Evolutionary conservation across 2,888 invertebrate species (phyloP).

Genomic region (Apomyelois bistriatella): DNA sequence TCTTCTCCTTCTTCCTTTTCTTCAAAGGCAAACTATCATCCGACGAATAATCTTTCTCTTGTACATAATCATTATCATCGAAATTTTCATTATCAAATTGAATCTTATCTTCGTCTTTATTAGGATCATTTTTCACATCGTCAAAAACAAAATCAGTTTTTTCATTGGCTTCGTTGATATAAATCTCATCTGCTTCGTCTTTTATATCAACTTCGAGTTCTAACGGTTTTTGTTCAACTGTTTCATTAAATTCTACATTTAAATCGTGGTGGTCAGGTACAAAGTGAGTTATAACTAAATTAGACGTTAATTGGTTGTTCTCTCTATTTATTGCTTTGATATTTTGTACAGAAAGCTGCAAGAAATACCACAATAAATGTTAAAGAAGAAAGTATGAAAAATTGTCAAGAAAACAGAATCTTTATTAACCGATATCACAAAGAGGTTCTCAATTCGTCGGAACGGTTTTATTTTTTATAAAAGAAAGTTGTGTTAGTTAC

Average conservation of each 20-base stretch:
- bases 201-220: not conserved
- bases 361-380: conserved; percentile 16
- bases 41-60: conserved; percentile 36
- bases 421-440: too few relatives aligned
- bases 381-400: too few relatives aligned
- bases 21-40: conserved; percentile 52
- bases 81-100: conserved; percentile 15
- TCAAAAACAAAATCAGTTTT: conserved; percentile 23
- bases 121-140: not conserved
- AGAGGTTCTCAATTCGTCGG: too few relatives aligned
- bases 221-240: not conserved
- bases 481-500: too few relatives aligned
- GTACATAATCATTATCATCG: conserved; percentile 19
- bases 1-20: conserved; percentile 24
- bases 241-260: conserved; percentile 24
- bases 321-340: conserved; percentile 44
- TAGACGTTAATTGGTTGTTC: conserved; percentile 33
- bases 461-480: too few relatives aligned
- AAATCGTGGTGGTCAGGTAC: conserved; percentile 34
- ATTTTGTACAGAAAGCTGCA: conserved; percentile 46
- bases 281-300: conserved; percentile 27
- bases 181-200: conserved; percentile 14
- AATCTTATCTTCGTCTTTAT: conserved; percentile 18
- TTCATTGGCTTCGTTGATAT: conserved; percentile 16
- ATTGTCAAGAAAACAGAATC: too few relatives aligned